Base-by-base conservation (phyloP, 2,888 invertebrate genomes). In the Xestia rhomboidea region DNA sequence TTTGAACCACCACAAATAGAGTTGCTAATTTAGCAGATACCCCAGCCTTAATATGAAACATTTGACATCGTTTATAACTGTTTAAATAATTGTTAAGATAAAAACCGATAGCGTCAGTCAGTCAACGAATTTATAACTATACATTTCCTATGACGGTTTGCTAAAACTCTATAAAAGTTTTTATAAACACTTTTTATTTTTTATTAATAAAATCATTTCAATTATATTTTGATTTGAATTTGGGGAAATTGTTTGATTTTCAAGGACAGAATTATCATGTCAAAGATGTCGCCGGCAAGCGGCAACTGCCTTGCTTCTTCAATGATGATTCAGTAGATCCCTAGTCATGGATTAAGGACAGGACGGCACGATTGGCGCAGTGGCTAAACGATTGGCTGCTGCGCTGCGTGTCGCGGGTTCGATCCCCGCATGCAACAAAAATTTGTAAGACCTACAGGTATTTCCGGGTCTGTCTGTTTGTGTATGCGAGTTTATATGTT, bases 81-180 rank as follows among this genome's bases (percentile, higher is more conserved):
- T n/a, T 49, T 38, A 62, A 2, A 8, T 70, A 30, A 49, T 63
- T 44, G 15, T 18, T 49, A 41, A 34, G 38, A 44, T 73, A 69
- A 71, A 49, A 51, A 24, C 6, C 10, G 54, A 57, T 76, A 64
- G 21, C 54, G 27, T 27, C 13, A 24, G n/a, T 51, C 41, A 51
- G 44, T 64, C 74, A 62, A 75, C 15, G 30, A 63, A 74, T 75
- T 63, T 62, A 49, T 41, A 54, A 54, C 30, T n/a, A 44, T 54
- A 34, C 24, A 24, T 7, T 49, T 38, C 51, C 10, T 51, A 24
- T 27, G 8, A 27, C 57, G 13, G 24, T 72, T 30, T 63, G n/a
- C 11, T 49, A 49, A 49, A 21, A 44, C 44, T 6, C 18, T 18
- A 0, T 18, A 1, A 46, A 46, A 1, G 11, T 54, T n/a, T 54